phyloP scores from a whole-genome alignment of 2,113 vertebrate species.

The Circaetus gallicus region DNA sequence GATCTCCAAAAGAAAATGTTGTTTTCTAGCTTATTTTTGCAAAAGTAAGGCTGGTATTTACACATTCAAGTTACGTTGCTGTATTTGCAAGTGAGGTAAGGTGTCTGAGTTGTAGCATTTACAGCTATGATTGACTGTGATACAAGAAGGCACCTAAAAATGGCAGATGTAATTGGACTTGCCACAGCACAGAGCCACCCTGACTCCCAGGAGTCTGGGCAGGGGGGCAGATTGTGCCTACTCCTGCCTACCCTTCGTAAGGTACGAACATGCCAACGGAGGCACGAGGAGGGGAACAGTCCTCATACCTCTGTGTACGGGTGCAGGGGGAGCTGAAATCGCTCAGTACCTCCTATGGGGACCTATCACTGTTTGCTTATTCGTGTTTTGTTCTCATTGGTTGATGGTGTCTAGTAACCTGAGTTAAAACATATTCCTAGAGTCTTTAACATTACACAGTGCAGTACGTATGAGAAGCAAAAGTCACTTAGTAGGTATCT shows the following conservation, averaged over 20 bases:
- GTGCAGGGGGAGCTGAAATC: background rate
- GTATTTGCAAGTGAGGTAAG: background rate
- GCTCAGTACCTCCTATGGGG: background rate
- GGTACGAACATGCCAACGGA: rapidly evolving
- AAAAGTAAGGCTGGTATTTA: background rate
- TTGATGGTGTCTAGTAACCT: background rate
- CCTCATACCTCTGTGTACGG: background rate
- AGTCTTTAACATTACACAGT: background rate
- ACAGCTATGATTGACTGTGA: background rate
- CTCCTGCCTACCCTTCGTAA: background rate
- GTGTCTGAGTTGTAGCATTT: background rate
- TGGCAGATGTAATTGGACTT: background rate
- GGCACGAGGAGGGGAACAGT: background rate
- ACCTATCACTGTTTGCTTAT: background rate
- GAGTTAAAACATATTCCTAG: background rate
- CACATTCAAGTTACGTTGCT: background rate
- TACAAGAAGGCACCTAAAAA: background rate
- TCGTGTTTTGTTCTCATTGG: background rate
- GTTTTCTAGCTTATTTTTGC: background rate
- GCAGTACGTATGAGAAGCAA: background rate
- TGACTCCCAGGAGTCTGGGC: background rate
- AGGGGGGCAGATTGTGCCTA: background rate
- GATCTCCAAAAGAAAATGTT: background rate
- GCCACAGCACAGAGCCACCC: background rate
- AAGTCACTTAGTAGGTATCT: background rate